Evolutionary conservation across 1,140 invertebrate genomes (phyloP).

Genomic region (Chironomus tepperi): DNA sequence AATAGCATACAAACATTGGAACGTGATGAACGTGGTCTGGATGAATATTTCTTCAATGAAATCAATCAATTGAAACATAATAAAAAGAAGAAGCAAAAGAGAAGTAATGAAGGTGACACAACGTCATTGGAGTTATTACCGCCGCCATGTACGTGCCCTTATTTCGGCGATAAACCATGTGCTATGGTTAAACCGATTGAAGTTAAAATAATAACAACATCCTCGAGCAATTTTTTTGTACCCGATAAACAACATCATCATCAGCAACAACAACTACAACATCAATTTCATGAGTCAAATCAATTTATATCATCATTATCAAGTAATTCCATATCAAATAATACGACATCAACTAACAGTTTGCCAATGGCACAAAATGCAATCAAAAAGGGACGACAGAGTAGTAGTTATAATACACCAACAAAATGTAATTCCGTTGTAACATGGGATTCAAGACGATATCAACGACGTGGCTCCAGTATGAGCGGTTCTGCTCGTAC

Average conservation of each 20-base stretch:
- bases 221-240: slow-evolving; percentile 26
- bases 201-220: slow-evolving; percentile 46
- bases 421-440: slow-evolving; percentile 43
- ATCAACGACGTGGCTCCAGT: slow-evolving; percentile 42
- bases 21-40: background rate
- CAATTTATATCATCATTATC: background rate
- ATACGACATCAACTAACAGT: background rate
- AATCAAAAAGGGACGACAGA: slow-evolving; percentile 27
- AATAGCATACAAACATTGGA: slow-evolving; percentile 18
- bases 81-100: slow-evolving; percentile 4
- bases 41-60: slow-evolving; percentile 11
- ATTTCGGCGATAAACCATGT: slow-evolving; percentile 55
- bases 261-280: background rate
- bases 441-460: slow-evolving; percentile 51
- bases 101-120: background rate
- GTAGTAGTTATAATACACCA: slow-evolving; percentile 35
- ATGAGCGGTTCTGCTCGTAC: slow-evolving; percentile 52
- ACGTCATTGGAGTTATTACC: slow-evolving; percentile 46
- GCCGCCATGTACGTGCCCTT: slow-evolving; percentile 66
- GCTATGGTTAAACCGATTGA: slow-evolving; percentile 41
- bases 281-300: slow-evolving; percentile 18
- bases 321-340: slow-evolving; percentile 9
- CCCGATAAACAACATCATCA: slow-evolving; percentile 1
- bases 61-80: slow-evolving; percentile 26
- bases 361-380: slow-evolving; percentile 32